A percentile compares a stretch with the other conserved stretches of the same genome.
Conservation (phyloP, 2,888 invertebrate genomes). For the Erebia epiphron region DNA sequence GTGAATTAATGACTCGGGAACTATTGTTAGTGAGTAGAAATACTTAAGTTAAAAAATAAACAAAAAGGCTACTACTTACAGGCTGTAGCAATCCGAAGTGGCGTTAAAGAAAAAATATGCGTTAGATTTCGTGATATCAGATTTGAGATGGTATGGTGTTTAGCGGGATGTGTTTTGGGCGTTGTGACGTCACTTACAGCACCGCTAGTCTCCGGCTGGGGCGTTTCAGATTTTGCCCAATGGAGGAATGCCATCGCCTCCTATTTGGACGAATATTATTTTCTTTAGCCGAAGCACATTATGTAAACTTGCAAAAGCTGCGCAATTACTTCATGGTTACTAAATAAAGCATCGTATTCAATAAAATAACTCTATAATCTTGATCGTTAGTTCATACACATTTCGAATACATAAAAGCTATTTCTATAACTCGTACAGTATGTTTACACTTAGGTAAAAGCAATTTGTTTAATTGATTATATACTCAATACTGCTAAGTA, state of each 20-base stretch:
- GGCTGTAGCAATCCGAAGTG: conserved; percentile 78
- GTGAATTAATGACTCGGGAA: conserved; percentile 26
- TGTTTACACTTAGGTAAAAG: background rate
- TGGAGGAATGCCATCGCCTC: conserved; percentile 78
- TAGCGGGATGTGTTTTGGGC: conserved; percentile 45
- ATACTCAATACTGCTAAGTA: background rate
- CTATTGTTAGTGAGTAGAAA: conserved; percentile 28
- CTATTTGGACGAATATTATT: conserved; percentile 70
- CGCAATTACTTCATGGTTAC: conserved; percentile 36
- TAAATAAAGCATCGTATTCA: conserved; percentile 27
- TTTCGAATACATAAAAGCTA: background rate
- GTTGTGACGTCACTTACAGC: conserved; percentile 77
- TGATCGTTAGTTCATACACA: background rate
- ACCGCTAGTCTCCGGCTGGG: conserved; percentile 73
- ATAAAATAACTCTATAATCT: conserved; percentile 9
- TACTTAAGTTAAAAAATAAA: conserved; percentile 23
- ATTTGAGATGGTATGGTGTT: conserved; percentile 54
- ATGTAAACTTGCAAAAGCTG: conserved; percentile 42
- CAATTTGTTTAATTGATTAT: background rate
- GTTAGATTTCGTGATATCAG: conserved; percentile 77
- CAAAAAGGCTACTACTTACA: conserved; percentile 75
- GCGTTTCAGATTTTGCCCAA: conserved; percentile 71
- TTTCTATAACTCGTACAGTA: background rate
- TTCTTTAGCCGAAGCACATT: conserved; percentile 62
- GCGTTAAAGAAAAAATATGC: conserved; percentile 77